Evolutionary conservation across 2,797 vertebrate species (phyloP).

Genomic region (Tragelaphus oryx): DNA sequence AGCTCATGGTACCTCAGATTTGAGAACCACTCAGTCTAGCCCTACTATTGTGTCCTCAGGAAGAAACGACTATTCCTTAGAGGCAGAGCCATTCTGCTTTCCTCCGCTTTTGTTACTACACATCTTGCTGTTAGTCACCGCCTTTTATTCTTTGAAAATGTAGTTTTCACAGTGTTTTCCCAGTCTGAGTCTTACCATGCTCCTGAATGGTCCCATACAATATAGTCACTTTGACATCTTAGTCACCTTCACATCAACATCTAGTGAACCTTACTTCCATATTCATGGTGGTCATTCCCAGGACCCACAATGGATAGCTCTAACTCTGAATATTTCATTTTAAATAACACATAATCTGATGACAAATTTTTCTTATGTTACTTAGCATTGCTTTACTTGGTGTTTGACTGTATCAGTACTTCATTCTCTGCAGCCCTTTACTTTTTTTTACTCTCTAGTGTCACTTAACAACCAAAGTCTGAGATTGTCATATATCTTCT

Average conservation of each 20-base stretch:
- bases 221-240: neutral
- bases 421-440: neutral
- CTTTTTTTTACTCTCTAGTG: neutral
- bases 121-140: neutral
- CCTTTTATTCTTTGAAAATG: constrained; percentile 2
- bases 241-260: neutral
- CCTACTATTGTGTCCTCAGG: neutral
- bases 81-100: neutral
- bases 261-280: neutral
- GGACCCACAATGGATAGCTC: neutral
- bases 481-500: neutral
- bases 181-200: neutral
- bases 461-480: neutral
- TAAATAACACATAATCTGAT: neutral
- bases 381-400: neutral
- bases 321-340: constrained; percentile 5
- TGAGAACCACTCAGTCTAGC: neutral
- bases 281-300: neutral
- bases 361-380: neutral
- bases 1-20: neutral
- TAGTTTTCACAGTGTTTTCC: neutral
- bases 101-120: neutral
- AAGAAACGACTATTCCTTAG: neutral
- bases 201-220: neutral
- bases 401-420: neutral